These are phyloP conservation scores for Girardia tigrina DNA, from an alignment of 2,888 invertebrate species.

Conservation along the genomic window DNA sequence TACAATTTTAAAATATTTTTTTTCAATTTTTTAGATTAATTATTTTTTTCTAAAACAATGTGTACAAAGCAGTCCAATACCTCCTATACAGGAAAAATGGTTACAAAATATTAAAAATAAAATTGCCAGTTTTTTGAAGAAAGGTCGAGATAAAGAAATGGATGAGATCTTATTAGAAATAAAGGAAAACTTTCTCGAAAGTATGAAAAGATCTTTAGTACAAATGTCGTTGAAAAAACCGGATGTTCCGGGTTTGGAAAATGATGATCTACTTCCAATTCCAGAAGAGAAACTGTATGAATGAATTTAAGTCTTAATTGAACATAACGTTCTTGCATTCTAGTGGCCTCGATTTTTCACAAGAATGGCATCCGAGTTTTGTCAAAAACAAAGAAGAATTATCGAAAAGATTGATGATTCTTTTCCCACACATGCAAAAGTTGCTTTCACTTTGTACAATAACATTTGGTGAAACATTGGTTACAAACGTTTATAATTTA, in stretches of 20 bases:
- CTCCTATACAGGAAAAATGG: constrained; percentile 48
- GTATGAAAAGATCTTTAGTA: constrained; percentile 50
- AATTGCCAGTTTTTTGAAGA: constrained; percentile 45
- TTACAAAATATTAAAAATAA: constrained; percentile 44
- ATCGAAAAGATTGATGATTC: constrained; percentile 43
- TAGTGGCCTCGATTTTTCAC: constrained; percentile 48
- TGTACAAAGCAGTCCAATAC: constrained; percentile 47
- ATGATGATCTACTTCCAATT: constrained; percentile 45
- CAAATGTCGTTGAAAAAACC: constrained; percentile 49
- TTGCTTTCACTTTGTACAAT: constrained; percentile 47
- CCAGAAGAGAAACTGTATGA: constrained; percentile 45
- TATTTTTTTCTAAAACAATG: constrained; percentile 49
- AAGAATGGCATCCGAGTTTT: constrained; percentile 48
- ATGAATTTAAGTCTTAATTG: background rate
- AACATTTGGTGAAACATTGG: constrained; percentile 44
- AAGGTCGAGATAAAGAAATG: constrained; percentile 38
- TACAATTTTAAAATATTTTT: no score
- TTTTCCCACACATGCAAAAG: constrained; percentile 48
- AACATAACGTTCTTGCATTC: background rate
- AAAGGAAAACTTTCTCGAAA: constrained; percentile 43
- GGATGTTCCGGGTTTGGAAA: constrained; percentile 45
- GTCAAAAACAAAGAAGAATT: constrained; percentile 42
- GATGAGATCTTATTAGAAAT: constrained; percentile 44
- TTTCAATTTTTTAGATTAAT: constrained; percentile 45
- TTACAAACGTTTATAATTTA: constrained; percentile 43